Percentiles rank a stretch among this genome's conserved stretches.
Conservation (phyloP, 2,888 invertebrate species). For the Leucoptera coffeella region DNA sequence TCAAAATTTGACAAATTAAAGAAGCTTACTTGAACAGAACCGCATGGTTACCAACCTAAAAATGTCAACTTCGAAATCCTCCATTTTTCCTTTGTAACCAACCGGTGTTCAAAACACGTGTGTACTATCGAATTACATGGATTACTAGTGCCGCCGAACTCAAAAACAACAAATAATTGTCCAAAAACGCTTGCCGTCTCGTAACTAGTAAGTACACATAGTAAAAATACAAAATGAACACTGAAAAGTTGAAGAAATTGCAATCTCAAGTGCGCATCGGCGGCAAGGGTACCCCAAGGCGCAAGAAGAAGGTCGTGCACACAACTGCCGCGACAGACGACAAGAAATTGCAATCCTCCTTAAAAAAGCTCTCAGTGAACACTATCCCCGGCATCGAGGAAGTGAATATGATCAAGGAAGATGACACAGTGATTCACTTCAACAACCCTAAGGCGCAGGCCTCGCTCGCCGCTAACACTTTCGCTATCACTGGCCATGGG, state of each 20-base stretch:
- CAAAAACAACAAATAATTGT: constrained; percentile 22
- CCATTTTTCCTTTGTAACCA: constrained; percentile 61
- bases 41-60: constrained; percentile 29
- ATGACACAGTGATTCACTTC: constrained; percentile 98
- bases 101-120: constrained; percentile 60
- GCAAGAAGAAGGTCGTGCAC: constrained; percentile 99
- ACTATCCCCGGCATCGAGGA: constrained; percentile 99
- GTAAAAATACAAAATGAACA: constrained; percentile 70
- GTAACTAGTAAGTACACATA: constrained; percentile 22
- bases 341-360: constrained; percentile 95
- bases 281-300: constrained; percentile 97
- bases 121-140: constrained; percentile 50
- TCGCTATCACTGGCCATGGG: constrained; percentile 97
- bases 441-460: constrained; percentile 99
- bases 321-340: constrained; percentile 99
- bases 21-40: no score
- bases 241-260: constrained; percentile 91
- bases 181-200: constrained; percentile 30
- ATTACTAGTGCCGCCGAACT: constrained; percentile 29
- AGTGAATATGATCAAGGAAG: constrained; percentile 99
- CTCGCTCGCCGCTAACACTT: constrained; percentile 96
- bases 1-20: no score
- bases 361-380: constrained; percentile 97
- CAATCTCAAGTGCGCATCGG: constrained; percentile 96
- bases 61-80: constrained; percentile 43